A percentile compares a stretch with the other conserved stretches of the same genome.
Conservation (phyloP, 1,140 invertebrate species). For the Glomeris maerens region DNA sequence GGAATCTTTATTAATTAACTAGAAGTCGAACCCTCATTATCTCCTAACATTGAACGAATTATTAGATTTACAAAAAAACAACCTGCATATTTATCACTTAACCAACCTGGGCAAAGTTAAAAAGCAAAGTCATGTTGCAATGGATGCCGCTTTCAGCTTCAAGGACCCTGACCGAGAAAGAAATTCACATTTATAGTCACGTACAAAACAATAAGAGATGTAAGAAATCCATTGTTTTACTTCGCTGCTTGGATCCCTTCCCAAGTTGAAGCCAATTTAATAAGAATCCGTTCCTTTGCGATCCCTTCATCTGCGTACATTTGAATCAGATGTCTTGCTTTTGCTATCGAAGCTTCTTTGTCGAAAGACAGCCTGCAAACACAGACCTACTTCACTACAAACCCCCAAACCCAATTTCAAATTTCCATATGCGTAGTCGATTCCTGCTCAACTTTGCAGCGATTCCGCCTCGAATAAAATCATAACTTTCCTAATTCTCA, state of each 20-base stretch:
- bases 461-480: too few species aligned
- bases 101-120: slow-evolving; percentile 70
- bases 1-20: too few species aligned
- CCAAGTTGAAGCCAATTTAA: slow-evolving; percentile 97
- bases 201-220: neutral
- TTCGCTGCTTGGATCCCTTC: slow-evolving; percentile 96
- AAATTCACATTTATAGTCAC: slow-evolving; percentile 17
- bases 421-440: too few species aligned
- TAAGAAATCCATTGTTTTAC: slow-evolving; percentile 34
- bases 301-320: slow-evolving; percentile 83
- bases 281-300: slow-evolving; percentile 80
- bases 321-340: slow-evolving; percentile 73
- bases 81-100: neutral
- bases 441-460: too few species aligned
- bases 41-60: too few species aligned
- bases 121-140: slow-evolving; percentile 93
- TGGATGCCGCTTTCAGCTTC: slow-evolving; percentile 88
- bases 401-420: too few species aligned
- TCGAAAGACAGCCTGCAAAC: slow-evolving; percentile 85
- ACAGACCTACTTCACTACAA: too few species aligned
- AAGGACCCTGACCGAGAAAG: slow-evolving; percentile 49
- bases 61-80: neutral
- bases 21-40: too few species aligned
- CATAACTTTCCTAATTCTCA: too few species aligned
- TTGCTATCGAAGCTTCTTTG: slow-evolving; percentile 74